Conservation (phyloP, 2,888 invertebrate species). For the Heteropelma amictum region DNA sequence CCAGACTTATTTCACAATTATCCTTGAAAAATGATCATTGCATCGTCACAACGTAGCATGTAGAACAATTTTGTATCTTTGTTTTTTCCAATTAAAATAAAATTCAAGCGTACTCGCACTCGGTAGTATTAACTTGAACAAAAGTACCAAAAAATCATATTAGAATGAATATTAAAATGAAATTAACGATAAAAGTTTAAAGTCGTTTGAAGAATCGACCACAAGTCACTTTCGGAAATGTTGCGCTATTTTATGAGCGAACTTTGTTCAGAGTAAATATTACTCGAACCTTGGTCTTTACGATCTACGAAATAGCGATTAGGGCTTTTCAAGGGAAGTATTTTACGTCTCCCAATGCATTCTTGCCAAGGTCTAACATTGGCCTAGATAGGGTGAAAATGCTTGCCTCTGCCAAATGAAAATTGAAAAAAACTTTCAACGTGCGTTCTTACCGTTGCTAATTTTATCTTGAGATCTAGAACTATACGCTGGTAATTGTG, state of each 20-base stretch:
- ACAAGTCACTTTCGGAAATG: too few species aligned
- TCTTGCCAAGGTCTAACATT: slow-evolving; percentile 69
- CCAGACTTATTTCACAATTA: slow-evolving; percentile 66
- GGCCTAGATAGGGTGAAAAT: slow-evolving; percentile 64
- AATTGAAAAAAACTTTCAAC: slow-evolving; percentile 56
- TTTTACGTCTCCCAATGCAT: slow-evolving; percentile 53
- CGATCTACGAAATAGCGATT: slow-evolving; percentile 29
- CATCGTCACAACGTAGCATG: not conserved
- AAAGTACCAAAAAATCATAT: not conserved
- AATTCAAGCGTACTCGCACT: too few species aligned
- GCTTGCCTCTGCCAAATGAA: slow-evolving; percentile 66
- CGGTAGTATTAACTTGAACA: too few species aligned
- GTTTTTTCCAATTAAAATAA: not conserved
- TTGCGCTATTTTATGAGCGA: not conserved
- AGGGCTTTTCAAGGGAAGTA: slow-evolving; percentile 60
- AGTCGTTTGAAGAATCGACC: too few species aligned
- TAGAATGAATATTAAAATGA: too few species aligned
- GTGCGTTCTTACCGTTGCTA: slow-evolving; percentile 61
- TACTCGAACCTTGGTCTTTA: slow-evolving; percentile 47
- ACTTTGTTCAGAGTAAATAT: not conserved
- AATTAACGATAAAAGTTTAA: too few species aligned
- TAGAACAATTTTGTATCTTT: not conserved
- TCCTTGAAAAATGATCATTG: slow-evolving; percentile 56
- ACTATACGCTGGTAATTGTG: slow-evolving; percentile 49
- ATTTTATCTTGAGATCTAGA: slow-evolving; percentile 65